Percentiles rank a stretch among this genome's conserved stretches.
phyloP scores from a whole-genome alignment of 1,140 invertebrate genomes.

The Habropoda laboriosa region DNA sequence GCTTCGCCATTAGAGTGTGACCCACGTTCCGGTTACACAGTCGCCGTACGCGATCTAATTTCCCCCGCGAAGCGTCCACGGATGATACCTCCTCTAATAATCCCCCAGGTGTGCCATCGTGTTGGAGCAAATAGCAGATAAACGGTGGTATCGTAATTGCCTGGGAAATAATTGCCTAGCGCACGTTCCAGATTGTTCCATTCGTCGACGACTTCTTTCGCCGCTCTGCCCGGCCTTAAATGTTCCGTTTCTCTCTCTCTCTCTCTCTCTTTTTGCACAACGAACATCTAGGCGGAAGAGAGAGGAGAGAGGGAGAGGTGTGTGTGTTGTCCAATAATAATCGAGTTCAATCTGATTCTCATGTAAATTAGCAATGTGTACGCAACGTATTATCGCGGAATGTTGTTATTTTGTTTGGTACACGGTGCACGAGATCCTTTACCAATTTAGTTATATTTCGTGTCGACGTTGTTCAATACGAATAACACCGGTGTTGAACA shows the following conservation, averaged over 20 bases:
- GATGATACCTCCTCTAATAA: neutral
- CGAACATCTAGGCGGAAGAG: no score
- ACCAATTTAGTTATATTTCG: no score
- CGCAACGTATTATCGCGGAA: no score
- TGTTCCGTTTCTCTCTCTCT: neutral
- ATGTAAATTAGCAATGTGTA: neutral
- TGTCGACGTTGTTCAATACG: no score
- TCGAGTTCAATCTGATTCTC: neutral
- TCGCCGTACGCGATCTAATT: constrained; percentile 40
- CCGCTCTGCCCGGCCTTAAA: neutral
- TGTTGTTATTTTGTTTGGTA: neutral
- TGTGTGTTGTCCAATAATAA: neutral
- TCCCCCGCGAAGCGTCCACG: constrained; percentile 12
- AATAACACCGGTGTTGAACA: no score
- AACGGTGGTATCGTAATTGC: constrained; percentile 13
- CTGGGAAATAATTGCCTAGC: neutral
- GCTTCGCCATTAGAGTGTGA: constrained; percentile 21
- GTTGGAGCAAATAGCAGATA: constrained; percentile 18
- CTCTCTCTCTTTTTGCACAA: no score
- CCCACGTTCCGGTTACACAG: neutral
- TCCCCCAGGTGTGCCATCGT: neutral
- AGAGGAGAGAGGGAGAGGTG: neutral
- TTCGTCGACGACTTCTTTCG: no score
- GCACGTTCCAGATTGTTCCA: constrained; percentile 6
- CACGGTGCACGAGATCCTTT: neutral